These are phyloP conservation scores for Phymatocera aterrima DNA, from an alignment of 2,888 invertebrate genomes.

Conservation along the genomic window DNA sequence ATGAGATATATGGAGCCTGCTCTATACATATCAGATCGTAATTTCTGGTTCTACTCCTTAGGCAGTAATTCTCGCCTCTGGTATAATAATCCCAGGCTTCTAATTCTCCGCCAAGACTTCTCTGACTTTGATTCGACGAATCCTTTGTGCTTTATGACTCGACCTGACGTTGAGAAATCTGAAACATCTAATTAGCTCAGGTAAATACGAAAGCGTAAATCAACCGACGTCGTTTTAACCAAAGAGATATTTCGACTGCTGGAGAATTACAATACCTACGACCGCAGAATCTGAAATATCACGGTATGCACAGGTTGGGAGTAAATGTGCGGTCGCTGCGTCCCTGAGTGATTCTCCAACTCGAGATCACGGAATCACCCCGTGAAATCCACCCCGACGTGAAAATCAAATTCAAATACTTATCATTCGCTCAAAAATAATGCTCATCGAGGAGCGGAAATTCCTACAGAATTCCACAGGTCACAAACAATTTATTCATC, in stretches of 20 bases:
- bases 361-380: too few species aligned
- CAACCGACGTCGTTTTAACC: slow-evolving; percentile 15
- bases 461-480: too few species aligned
- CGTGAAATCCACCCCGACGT: too few species aligned
- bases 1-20: too few species aligned
- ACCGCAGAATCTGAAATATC: background rate
- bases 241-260: slow-evolving; percentile 28
- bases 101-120: background rate
- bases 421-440: too few species aligned
- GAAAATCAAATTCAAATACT: too few species aligned
- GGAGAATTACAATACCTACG: background rate
- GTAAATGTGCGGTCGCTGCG: too few species aligned
- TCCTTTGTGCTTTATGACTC: slow-evolving; percentile 13
- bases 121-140: slow-evolving; percentile 35
- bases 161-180: slow-evolving; percentile 40
- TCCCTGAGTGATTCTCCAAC: too few species aligned
- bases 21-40: background rate
- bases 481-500: too few species aligned
- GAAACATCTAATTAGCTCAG: slow-evolving; percentile 38
- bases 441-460: too few species aligned
- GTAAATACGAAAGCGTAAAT: slow-evolving; percentile 40
- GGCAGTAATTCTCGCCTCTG: background rate
- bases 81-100: background rate
- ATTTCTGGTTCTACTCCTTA: background rate
- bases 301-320: background rate